phyloP scores from a whole-genome alignment of 2,888 invertebrate species.

The Norana najaformis region DNA sequence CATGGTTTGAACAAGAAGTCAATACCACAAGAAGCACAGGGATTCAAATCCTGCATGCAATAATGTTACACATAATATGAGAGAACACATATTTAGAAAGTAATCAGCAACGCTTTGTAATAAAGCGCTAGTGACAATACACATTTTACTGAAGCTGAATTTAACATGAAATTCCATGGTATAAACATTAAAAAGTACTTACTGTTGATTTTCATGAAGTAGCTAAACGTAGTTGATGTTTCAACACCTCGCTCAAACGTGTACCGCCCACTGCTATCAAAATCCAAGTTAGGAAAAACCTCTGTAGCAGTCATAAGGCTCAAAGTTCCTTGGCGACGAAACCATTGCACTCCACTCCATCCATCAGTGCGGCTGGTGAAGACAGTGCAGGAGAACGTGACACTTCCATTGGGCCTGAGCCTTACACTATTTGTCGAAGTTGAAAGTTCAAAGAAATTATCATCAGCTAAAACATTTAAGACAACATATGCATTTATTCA shows the following conservation, averaged over 20 bases:
- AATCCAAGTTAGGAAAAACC: not conserved
- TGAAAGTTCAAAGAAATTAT: not conserved
- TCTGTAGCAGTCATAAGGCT: not conserved
- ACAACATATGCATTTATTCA: not conserved
- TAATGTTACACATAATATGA: no score
- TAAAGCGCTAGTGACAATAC: no score
- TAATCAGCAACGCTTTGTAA: not conserved
- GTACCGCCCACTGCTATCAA: not conserved
- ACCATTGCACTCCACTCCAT: conserved; percentile 1
- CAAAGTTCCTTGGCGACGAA: not conserved
- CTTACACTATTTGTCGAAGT: not conserved
- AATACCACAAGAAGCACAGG: not conserved
- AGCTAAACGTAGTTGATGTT: not conserved
- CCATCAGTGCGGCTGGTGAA: not conserved
- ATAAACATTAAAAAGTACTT: no score
- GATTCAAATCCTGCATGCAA: not conserved
- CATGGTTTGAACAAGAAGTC: not conserved
- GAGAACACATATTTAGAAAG: no score
- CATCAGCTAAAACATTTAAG: conserved; percentile 8
- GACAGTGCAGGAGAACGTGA: not conserved
- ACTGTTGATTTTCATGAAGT: not conserved
- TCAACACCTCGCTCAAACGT: not conserved
- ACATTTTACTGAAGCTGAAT: no score
- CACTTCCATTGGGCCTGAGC: not conserved
- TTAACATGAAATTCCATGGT: no score